These are phyloP conservation scores for Amphiprion clarkii DNA, from an alignment of 2,797 vertebrate species.

Conservation along the genomic window DNA sequence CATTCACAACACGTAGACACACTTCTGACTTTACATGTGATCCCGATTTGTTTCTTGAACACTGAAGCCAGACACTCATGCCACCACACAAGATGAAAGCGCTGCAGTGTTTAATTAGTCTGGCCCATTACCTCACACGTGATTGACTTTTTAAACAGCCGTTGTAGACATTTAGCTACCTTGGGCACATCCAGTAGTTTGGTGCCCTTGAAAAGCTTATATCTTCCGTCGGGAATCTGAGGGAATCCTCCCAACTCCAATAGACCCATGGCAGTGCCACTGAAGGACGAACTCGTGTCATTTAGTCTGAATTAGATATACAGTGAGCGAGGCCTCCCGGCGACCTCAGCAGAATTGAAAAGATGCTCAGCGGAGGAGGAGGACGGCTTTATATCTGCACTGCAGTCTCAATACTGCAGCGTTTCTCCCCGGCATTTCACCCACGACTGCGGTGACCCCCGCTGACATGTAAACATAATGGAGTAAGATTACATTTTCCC, in stretches of 20 bases:
- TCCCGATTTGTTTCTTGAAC: too few relatives aligned
- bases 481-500: conserved; percentile 71
- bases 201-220: conserved; percentile 23
- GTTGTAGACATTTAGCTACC: too few relatives aligned
- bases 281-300: conserved; percentile 38
- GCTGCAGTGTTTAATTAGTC: too few relatives aligned
- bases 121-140: too few relatives aligned
- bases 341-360: conserved; percentile 42
- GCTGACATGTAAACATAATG: conserved; percentile 75
- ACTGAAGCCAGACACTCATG: too few relatives aligned
- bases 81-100: too few relatives aligned
- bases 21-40: too few relatives aligned
- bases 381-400: conserved; percentile 36
- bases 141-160: too few relatives aligned
- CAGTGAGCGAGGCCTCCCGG: conserved; percentile 10
- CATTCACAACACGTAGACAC: too few relatives aligned
- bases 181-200: neutral
- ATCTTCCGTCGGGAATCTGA: conserved; percentile 6
- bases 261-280: neutral
- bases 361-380: conserved; percentile 21
- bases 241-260: conserved; percentile 8
- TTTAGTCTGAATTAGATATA: conserved; percentile 35
- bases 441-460: conserved; percentile 43
- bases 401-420: conserved; percentile 31
- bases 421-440: neutral